A percentile compares a stretch with the other conserved stretches of the same genome.
Conservation (phyloP, 2,113 vertebrate genomes). For the Halcyon senegalensis region DNA sequence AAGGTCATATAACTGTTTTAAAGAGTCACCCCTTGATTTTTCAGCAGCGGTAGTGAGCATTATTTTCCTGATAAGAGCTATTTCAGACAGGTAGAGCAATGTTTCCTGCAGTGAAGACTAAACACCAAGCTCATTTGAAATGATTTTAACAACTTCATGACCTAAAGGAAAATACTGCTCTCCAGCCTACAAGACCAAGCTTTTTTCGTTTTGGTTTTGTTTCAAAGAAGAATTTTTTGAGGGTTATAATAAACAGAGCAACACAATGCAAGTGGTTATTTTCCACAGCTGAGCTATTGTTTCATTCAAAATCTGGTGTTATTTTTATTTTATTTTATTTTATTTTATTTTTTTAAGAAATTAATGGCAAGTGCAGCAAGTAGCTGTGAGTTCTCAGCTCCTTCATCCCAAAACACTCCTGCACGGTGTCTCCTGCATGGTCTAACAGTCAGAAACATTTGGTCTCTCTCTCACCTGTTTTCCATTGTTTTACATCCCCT, state of each 20-base stretch:
- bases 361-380: constrained; percentile 2
- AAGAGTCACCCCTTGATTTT: constrained; percentile 39
- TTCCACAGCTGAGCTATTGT: background rate
- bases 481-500: background rate
- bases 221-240: background rate
- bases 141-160: background rate
- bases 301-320: background rate
- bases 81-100: constrained; percentile 32
- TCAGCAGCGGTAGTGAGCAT: background rate
- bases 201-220: background rate
- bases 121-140: constrained; percentile 27
- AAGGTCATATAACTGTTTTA: constrained; percentile 5
- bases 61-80: constrained; percentile 6
- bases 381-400: background rate
- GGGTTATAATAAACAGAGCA: background rate
- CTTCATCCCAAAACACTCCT: background rate
- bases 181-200: background rate
- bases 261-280: background rate
- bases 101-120: constrained; percentile 4
- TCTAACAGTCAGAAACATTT: background rate
- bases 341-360: background rate
- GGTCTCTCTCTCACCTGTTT: background rate
- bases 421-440: background rate
- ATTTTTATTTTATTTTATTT: background rate
- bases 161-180: constrained; percentile 8